Base-by-base conservation (phyloP, 2,888 invertebrate genomes). In the Choristoneura rosaceana region DNA sequence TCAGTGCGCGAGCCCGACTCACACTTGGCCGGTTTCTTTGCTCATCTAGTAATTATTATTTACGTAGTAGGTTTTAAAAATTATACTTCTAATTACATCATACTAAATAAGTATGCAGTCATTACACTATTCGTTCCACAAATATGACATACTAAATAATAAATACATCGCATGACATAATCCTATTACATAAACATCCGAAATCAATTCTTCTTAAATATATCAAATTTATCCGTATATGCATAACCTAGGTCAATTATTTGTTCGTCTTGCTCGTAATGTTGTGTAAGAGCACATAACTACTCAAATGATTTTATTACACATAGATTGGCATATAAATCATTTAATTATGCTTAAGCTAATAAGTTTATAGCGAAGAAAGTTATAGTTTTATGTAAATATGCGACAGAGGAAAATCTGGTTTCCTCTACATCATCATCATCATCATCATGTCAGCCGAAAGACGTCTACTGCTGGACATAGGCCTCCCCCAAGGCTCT, bases 181-280 rank as follows among this genome's bases (percentile, higher is more conserved):
- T 43, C 25, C 3, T 25, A 62, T 45, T 62, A 62, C 45, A 14
- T 14, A 61, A 4, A 43, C 17, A 7, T 15, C 25, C 43, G 62
- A 62, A 33, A 62, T 45, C 43, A 45, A 62, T n/a, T 62, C 45
- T 45, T 62, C n/a, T 33, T 15, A 9, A 15, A 62, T n/a, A 55
- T 67, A 45, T 55, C 67, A 45, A 45, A 67, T 58, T 71, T 25
- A 67, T 45, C 10, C 43, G 60, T 33, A 33, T 17, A 55, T 47
- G 61, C 61, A 66, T 66, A 71, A 71, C 71, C 55, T 67, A 62
- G 67, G 45, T 67, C 55, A 59, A 59, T 59, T 45, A 67, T 59
- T 59, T 58, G 34, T 33, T 7, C 45, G 33, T 58, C 66, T 17
- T 64, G 38, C 10, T 34, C 17, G 25, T 50, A 52, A 43, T 38